Evolutionary conservation across 2,888 invertebrate species (phyloP), one percentile per base, ranked within the genome.

Genomic region (Ypsolopha sequella): DNA sequence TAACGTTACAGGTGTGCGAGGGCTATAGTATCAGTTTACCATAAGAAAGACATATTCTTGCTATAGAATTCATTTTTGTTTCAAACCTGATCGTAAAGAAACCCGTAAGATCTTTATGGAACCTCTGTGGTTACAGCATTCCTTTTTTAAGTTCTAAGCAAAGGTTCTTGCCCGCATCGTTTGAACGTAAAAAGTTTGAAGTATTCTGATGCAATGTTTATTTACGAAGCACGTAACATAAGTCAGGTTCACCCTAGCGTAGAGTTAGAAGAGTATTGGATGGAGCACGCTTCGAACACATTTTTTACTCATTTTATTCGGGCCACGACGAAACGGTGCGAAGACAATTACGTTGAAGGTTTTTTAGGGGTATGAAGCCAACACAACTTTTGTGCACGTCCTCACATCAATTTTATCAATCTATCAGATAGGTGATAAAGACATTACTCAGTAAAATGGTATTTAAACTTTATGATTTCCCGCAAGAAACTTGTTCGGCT

Each of bases 181-280:
- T n/a, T 62, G 57, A 52, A 58, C 59, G 58, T 56, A 60, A 60
- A 61, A 60, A 55, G 43, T 43, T 43, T 4, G 43, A 46, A 11
- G 46, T 38, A 47, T 47, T 47, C 36, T 11, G 43, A 43, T 36
- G 47, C 48, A 55, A 56, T 61, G 60, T 76, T 73, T 67, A 69
- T 68, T 76, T 57, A 61, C 75, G 55, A 55, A 62, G 64, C 77
- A 77, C 77, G 78, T 74, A 62, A 57, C 63, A 44, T 48, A 54
- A 51, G 55, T 51, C 36, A 47, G 33, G 47, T 36, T 36, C 50
- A 47, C 55, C 55, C 51, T 44, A 55, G 52, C 49, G 51, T 51
- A 51, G 49, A 51, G 51, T 62, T 61, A 60, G 56, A 63, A 57
- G 65, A 68, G 68, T 65, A 64, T 66, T 55, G 60, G 62, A 63